A percentile compares a stretch with the other conserved stretches of the same genome.
Evolutionary conservation across 2,888 invertebrate genomes (phyloP).

Genomic region (Nezara viridula): DNA sequence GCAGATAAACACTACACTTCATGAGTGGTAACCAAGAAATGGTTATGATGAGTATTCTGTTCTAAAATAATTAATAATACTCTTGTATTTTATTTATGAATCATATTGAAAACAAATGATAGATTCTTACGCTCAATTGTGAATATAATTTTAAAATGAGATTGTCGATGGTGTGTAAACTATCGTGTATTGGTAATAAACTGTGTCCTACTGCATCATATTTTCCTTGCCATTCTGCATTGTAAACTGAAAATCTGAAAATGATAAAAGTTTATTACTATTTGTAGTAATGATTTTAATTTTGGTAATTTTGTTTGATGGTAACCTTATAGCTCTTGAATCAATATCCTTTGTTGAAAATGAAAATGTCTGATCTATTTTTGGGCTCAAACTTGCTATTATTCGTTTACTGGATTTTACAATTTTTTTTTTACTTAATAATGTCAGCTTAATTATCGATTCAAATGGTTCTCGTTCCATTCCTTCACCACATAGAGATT

Average conservation of each 20-base stretch:
- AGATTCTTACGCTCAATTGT: slow-evolving; percentile 65
- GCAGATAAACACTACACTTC: too few relatives aligned
- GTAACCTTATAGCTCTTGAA: slow-evolving; percentile 66
- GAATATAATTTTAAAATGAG: slow-evolving; percentile 66
- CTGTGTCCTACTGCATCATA: slow-evolving; percentile 68
- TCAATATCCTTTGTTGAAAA: slow-evolving; percentile 66
- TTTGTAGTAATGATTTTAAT: not conserved
- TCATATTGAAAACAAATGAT: not conserved
- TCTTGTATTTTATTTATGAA: not conserved
- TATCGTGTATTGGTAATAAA: slow-evolving; percentile 64
- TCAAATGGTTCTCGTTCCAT: slow-evolving; percentile 65
- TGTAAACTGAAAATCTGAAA: slow-evolving; percentile 67
- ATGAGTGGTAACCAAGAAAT: too few relatives aligned
- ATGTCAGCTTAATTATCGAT: slow-evolving; percentile 66
- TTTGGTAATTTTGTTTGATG: not conserved
- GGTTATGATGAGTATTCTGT: not conserved
- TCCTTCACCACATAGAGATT: slow-evolving; percentile 67
- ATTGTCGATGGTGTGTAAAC: slow-evolving; percentile 6
- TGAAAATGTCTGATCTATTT: slow-evolving; percentile 67
- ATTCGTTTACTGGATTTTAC: slow-evolving; percentile 64
- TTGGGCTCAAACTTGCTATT: slow-evolving; percentile 65
- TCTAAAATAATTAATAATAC: not conserved
- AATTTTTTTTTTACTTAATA: slow-evolving; percentile 66
- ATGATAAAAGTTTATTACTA: not conserved
- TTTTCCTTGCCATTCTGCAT: slow-evolving; percentile 66